A percentile compares a stretch with the other conserved stretches of the same genome.
These are phyloP conservation scores for Nomada fabriciana DNA, from an alignment of 2,888 invertebrate genomes.

Conservation along the genomic window DNA sequence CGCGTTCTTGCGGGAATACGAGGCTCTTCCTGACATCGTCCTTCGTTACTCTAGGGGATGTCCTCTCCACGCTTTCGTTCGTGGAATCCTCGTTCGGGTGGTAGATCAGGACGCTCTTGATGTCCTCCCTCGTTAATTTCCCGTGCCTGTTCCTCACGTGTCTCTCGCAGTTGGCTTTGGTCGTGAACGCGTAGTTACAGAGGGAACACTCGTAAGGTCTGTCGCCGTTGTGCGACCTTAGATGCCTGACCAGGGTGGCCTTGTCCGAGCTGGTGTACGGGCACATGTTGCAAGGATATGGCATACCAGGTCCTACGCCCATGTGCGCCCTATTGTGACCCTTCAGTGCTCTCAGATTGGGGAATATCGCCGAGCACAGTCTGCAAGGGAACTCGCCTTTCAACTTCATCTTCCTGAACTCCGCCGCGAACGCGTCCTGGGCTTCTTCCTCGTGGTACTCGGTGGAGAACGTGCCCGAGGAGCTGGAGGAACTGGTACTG, in stretches of 20 bases:
- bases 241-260: slow-evolving; percentile 95
- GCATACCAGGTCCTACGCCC: slow-evolving; percentile 89
- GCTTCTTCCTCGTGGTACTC: slow-evolving; percentile 88
- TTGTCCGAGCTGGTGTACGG: slow-evolving; percentile 95
- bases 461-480: slow-evolving; percentile 79
- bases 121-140: slow-evolving; percentile 93
- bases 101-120: slow-evolving; percentile 94
- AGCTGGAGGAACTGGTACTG: slow-evolving; percentile 77
- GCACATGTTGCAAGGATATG: slow-evolving; percentile 97
- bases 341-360: slow-evolving; percentile 94
- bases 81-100: slow-evolving; percentile 94
- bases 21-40: slow-evolving; percentile 79
- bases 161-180: slow-evolving; percentile 98
- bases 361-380: slow-evolving; percentile 94
- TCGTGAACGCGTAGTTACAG: slow-evolving; percentile 98
- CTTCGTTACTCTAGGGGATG: slow-evolving; percentile 66
- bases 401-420: slow-evolving; percentile 94
- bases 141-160: slow-evolving; percentile 96
- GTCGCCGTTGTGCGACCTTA: slow-evolving; percentile 97
- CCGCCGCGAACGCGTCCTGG: slow-evolving; percentile 93
- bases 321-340: slow-evolving; percentile 95
- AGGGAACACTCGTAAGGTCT: slow-evolving; percentile 97
- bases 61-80: slow-evolving; percentile 86
- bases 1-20: slow-evolving; percentile 74
- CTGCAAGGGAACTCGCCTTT: slow-evolving; percentile 96